phyloP scores from a whole-genome alignment of 2,888 invertebrate genomes.

The Diploptera punctata region DNA sequence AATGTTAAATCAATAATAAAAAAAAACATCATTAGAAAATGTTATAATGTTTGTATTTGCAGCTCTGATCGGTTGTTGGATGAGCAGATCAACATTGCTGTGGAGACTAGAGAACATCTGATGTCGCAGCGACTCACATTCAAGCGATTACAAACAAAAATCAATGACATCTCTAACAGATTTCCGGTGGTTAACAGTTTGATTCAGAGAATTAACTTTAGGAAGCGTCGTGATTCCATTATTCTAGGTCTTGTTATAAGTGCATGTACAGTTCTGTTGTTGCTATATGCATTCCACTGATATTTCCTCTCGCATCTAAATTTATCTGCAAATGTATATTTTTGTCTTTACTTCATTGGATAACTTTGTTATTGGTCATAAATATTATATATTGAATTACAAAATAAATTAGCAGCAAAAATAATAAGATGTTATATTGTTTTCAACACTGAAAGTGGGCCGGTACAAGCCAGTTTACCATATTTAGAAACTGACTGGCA shows the following conservation, averaged over 20 bases:
- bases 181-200: conserved; percentile 87
- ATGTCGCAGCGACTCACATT: conserved; percentile 87
- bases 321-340: no score
- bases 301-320: no score
- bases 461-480: no score
- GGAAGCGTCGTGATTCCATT: conserved; percentile 92
- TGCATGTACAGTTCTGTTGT: conserved; percentile 85
- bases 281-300: conserved; percentile 74
- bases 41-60: conserved; percentile 54
- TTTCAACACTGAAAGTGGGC: no score
- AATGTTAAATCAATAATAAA: no score
- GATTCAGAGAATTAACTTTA: conserved; percentile 90
- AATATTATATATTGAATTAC: no score
- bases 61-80: conserved; percentile 94
- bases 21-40: background rate
- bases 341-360: no score
- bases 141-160: conserved; percentile 88
- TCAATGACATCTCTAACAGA: conserved; percentile 91
- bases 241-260: conserved; percentile 90
- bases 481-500: no score
- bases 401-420: no score
- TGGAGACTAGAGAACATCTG: conserved; percentile 95
- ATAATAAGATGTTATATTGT: no score
- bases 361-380: no score
- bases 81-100: conserved; percentile 97